phyloP scores from a whole-genome alignment of 2,113 vertebrate species.

The Alexandromys fortis region DNA sequence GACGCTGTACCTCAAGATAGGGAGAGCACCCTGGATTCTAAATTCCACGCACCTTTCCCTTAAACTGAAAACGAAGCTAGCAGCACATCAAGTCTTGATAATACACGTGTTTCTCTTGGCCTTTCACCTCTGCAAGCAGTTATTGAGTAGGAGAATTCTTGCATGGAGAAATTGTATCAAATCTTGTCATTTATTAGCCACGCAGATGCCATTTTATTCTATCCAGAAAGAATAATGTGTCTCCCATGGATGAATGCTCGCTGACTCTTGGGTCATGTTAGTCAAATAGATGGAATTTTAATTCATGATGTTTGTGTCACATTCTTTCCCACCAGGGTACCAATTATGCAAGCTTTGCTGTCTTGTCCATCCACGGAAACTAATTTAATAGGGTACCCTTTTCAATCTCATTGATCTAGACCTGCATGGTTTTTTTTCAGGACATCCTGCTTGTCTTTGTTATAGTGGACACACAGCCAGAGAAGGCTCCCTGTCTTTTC shows the following conservation, averaged over 20 bases:
- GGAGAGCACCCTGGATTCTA: not conserved
- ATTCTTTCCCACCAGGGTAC: not conserved
- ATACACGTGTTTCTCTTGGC: not conserved
- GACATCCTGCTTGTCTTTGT: not conserved
- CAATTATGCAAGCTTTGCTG: not conserved
- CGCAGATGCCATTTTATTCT: not conserved
- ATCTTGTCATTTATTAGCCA: not conserved
- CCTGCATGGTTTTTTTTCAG: not conserved
- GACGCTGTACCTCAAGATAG: rapidly evolving
- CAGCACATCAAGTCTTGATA: rapidly evolving
- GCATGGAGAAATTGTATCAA: not conserved
- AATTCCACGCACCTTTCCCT: no score
- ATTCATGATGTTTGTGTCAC: not conserved
- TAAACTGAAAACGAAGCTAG: not conserved
- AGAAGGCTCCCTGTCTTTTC: not conserved
- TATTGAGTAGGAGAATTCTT: not conserved
- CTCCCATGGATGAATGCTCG: not conserved
- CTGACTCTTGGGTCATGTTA: not conserved
- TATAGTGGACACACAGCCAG: not conserved
- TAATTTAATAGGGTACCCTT: not conserved
- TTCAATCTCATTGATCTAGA: not conserved
- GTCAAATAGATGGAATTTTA: not conserved
- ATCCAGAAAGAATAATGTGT: not conserved
- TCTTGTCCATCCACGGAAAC: not conserved
- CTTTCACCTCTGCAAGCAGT: not conserved